phyloP scores from a whole-genome alignment of 2,113 vertebrate genomes.

The Tricholaema leucomelas region DNA sequence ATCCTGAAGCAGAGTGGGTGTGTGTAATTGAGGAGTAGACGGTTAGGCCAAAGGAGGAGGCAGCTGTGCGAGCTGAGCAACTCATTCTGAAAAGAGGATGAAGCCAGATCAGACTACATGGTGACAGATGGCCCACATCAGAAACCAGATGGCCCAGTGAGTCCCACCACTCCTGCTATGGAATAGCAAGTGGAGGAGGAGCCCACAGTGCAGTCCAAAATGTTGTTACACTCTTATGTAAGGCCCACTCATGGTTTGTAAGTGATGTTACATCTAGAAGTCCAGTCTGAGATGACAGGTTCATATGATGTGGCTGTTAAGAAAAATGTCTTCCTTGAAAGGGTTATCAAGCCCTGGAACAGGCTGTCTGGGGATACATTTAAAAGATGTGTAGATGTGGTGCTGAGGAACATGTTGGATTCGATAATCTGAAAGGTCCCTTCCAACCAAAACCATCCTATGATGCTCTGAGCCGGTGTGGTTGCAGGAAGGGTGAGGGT shows the following conservation, averaged over 20 bases:
- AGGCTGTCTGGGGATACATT: too few relatives aligned
- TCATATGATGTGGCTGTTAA: not conserved
- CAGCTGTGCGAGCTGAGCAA: conserved; percentile 24
- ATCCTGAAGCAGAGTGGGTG: not conserved
- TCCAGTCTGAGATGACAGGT: not conserved
- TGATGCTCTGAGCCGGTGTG: not conserved
- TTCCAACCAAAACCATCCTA: too few relatives aligned
- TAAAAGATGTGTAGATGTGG: too few relatives aligned
- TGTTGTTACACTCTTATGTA: not conserved
- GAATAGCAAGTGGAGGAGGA: not conserved
- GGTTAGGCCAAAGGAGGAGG: not conserved
- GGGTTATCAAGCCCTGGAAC: too few relatives aligned
- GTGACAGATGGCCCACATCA: conserved; percentile 6
- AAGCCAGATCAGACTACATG: not conserved
- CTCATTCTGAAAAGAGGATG: not conserved
- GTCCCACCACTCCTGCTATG: not conserved
- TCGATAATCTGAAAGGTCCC: too few relatives aligned
- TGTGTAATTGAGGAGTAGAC: not conserved
- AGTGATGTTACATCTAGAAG: not conserved
- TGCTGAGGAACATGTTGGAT: too few relatives aligned
- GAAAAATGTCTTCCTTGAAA: too few relatives aligned
- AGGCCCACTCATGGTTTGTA: not conserved
- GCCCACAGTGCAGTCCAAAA: not conserved
- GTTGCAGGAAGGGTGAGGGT: not conserved
- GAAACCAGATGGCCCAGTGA: conserved; percentile 26